phyloP scores from a whole-genome alignment of 2,797 vertebrate species.

The Chelmon rostratus region DNA sequence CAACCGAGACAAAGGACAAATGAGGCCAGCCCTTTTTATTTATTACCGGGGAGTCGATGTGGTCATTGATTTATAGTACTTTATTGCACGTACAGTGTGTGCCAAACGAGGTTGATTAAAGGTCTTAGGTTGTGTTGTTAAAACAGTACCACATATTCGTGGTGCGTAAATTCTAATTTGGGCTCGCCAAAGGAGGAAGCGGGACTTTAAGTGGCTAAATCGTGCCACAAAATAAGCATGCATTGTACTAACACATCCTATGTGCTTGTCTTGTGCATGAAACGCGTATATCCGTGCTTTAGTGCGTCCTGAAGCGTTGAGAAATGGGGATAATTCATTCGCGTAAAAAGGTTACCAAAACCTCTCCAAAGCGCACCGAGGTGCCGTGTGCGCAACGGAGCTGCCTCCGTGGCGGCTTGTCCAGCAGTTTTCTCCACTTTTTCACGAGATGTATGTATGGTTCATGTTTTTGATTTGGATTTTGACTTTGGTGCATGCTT shows the following conservation, averaged over 20 bases:
- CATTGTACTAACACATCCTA: not conserved
- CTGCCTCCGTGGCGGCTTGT: not conserved
- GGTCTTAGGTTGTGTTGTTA: slow-evolving; percentile 26
- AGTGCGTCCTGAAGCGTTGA: not conserved
- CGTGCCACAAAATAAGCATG: not conserved
- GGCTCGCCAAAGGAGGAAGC: slow-evolving; percentile 28
- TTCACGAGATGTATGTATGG: not conserved
- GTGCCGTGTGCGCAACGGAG: slow-evolving; percentile 63
- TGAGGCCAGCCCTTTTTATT: slow-evolving; percentile 70
- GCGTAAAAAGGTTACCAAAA: slow-evolving; percentile 81
- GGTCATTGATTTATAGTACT: slow-evolving; percentile 70
- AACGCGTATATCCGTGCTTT: not conserved
- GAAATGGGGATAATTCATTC: slow-evolving; percentile 49
- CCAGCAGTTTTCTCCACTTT: not conserved
- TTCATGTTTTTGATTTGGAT: not conserved
- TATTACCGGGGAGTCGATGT: slow-evolving; percentile 65
- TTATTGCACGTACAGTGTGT: slow-evolving; percentile 63
- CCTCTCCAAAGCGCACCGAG: slow-evolving; percentile 81
- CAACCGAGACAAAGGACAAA: slow-evolving; percentile 81
- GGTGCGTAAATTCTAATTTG: slow-evolving; percentile 82
- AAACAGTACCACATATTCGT: slow-evolving; percentile 30
- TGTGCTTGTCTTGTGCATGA: slow-evolving; percentile 18
- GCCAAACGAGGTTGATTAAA: slow-evolving; percentile 64
- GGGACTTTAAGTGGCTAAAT: slow-evolving; percentile 14
- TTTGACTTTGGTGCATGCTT: not conserved